These are phyloP conservation scores for Macrobrachium nipponense DNA, from an alignment of 1,140 invertebrate genomes.

Conservation along the genomic window DNA sequence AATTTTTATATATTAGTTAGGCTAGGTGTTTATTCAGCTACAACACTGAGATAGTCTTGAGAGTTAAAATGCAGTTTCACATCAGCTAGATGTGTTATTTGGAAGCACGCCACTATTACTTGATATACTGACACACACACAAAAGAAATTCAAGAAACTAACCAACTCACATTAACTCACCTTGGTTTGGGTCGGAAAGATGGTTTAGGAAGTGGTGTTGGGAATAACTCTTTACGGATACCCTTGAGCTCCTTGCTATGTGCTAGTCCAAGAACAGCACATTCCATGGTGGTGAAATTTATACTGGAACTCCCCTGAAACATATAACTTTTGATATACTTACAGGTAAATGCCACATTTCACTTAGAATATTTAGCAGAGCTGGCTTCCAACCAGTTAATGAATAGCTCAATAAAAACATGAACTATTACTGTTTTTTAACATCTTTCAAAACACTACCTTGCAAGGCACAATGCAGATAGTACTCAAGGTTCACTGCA, in stretches of 20 bases:
- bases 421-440: no score
- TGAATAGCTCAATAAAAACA: no score
- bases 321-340: not conserved
- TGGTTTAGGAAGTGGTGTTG: slow-evolving; percentile 73
- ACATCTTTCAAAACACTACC: no score
- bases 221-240: slow-evolving; percentile 77
- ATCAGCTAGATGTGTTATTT: no score
- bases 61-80: no score
- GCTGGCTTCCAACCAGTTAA: no score
- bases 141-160: slow-evolving; percentile 10
- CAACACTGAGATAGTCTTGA: no score
- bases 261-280: slow-evolving; percentile 80
- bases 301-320: slow-evolving; percentile 67
- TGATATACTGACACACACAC: not conserved
- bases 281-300: slow-evolving; percentile 87
- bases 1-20: no score
- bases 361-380: not conserved
- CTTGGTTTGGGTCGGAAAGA: slow-evolving; percentile 75
- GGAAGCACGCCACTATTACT: not conserved
- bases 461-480: no score
- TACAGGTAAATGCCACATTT: not conserved
- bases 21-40: no score
- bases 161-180: slow-evolving; percentile 25
- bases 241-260: slow-evolving; percentile 74
- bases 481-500: no score